Base-by-base conservation (phyloP, 2,888 invertebrate genomes). In the Perithous albicinctus region DNA sequence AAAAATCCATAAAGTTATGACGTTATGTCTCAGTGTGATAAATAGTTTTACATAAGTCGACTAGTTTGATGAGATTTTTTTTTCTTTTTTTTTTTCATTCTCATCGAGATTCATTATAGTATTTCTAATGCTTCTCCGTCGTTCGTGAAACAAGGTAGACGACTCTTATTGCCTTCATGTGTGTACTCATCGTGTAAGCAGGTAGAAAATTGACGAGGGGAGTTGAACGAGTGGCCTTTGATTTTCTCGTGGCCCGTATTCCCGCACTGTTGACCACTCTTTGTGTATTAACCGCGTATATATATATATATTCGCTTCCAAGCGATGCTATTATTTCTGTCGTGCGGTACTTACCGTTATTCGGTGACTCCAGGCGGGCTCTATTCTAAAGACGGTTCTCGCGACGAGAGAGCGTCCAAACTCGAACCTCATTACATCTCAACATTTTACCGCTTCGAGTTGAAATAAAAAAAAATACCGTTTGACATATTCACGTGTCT, bases 1-100 rank as follows among this genome's bases (percentile, higher is more conserved):
- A 56, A n/a, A 29, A 56, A 61, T 38, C 51, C 29, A 61, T 38
- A 32, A 51, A 38, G 72, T 69, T 64, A 78, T 63, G 73, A 73
- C 54, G 67, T 43, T 67, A 1, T 32, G 38, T 59, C 20, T n/a
- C n/a, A 7, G n/a, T 23, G 54, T 26, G 51, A 15, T 32, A 67
- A 77, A 66, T 35, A 6, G 23, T 51, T 73, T 81, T 81, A 81
- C 73, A 67, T 77, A 81, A 81, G 77, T 35, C 75, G 83, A 85
- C 82, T 69, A 78, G 75, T 80, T 78, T 56, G 48, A 64, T 51
- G 32, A 69, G 66, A 54, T 48, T 69, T 43, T 72, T 51, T 56
- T 41, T 69, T 20, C 38, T 48, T 69, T 43, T 72, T 51, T 56
- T 41, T 69, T 20, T 48, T 64, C 48, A 43, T 70, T 75, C 43